Conservation (phyloP, 1,140 invertebrate genomes). For the Drosophila varians region DNA sequence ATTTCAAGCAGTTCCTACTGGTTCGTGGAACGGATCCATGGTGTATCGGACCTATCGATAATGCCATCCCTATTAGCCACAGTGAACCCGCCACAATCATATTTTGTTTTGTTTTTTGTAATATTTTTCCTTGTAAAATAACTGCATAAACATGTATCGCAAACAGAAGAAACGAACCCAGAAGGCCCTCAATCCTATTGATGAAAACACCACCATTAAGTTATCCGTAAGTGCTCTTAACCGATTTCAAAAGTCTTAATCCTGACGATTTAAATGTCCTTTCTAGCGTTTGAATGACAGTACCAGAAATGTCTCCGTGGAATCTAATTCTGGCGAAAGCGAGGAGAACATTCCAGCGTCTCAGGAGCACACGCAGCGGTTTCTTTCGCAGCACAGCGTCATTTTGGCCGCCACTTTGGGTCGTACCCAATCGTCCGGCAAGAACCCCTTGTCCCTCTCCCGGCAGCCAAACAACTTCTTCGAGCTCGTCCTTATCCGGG, state of each 20-base stretch:
- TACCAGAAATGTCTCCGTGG: constrained; percentile 39
- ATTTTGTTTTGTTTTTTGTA: constrained; percentile 21
- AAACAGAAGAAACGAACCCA: constrained; percentile 46
- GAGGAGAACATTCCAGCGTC: constrained; percentile 79
- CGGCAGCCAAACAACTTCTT: constrained; percentile 79
- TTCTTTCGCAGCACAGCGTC: constrained; percentile 75
- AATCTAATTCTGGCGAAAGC: constrained; percentile 31
- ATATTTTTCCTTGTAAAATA: neutral
- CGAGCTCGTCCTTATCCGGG: constrained; percentile 67
- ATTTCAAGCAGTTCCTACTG: too few species aligned
- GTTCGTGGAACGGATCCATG: neutral
- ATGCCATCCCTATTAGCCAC: neutral
- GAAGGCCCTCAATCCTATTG: constrained; percentile 59
- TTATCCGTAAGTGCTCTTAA: constrained; percentile 44
- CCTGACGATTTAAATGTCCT: neutral
- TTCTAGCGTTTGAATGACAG: constrained; percentile 32
- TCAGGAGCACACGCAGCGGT: constrained; percentile 78
- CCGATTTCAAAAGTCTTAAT: neutral
- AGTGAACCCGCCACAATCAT: constrained; percentile 1
- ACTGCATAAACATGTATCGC: constrained; percentile 38
- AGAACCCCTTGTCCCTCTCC: constrained; percentile 33
- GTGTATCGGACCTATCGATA: neutral
- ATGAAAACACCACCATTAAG: constrained; percentile 73
- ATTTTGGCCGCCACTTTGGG: constrained; percentile 68
- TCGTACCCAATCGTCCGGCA: constrained; percentile 63